Percentiles rank a stretch among this genome's conserved stretches.
Conservation (phyloP, 1,140 invertebrate species). For the Zophobas morio region DNA sequence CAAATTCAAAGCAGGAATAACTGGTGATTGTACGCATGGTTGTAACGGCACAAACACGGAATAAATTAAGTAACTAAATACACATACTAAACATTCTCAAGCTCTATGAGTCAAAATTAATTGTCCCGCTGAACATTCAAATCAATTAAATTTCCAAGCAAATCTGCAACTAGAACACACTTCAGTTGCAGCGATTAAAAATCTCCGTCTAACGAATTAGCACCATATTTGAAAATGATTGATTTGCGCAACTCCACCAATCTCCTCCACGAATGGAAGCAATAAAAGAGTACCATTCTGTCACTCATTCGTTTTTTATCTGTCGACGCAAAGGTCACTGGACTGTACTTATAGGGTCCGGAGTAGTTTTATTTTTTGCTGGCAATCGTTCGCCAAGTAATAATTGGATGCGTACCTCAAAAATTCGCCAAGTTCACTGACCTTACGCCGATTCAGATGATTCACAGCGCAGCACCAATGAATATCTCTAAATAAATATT, state of each 20-base stretch:
- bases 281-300: slow-evolving; percentile 7
- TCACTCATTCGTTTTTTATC: slow-evolving; percentile 2
- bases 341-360: slow-evolving; percentile 27
- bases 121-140: slow-evolving; percentile 16
- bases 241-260: not conserved
- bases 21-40: slow-evolving; percentile 20
- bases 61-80: slow-evolving; percentile 31
- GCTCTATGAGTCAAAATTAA: slow-evolving; percentile 20
- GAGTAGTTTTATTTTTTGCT: slow-evolving; percentile 24
- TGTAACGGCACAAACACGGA: slow-evolving; percentile 15
- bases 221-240: slow-evolving; percentile 33
- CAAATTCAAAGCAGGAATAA: not conserved
- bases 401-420: slow-evolving; percentile 38
- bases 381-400: slow-evolving; percentile 20
- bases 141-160: slow-evolving; percentile 28
- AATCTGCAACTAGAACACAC: slow-evolving; percentile 33
- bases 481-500: slow-evolving; percentile 43
- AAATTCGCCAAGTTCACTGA: slow-evolving; percentile 33
- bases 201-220: slow-evolving; percentile 18
- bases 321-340: slow-evolving; percentile 17
- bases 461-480: slow-evolving; percentile 33
- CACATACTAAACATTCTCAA: slow-evolving; percentile 37
- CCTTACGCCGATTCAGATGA: slow-evolving; percentile 20
- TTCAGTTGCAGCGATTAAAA: not conserved
- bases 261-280: slow-evolving; percentile 5